These are phyloP conservation scores for Sinotaia quadrata DNA, from an alignment of 2,888 invertebrate species.

Conservation along the genomic window DNA sequence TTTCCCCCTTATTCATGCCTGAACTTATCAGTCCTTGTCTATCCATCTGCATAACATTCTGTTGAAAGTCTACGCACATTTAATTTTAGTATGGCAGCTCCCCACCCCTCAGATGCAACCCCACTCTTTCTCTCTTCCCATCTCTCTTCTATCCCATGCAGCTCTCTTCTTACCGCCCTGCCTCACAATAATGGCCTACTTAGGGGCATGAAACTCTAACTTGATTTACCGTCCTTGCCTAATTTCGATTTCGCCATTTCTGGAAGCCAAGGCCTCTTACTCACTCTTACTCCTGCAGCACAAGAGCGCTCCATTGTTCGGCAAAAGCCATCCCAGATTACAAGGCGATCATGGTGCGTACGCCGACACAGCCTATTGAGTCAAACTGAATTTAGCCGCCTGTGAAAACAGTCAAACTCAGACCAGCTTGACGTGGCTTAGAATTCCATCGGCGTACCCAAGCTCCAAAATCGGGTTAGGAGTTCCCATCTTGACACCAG, in stretches of 20 bases:
- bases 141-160: background rate
- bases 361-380: background rate
- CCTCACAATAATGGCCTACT: conserved; percentile 17
- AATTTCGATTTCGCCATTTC: background rate
- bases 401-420: conserved; percentile 21
- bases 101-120: background rate
- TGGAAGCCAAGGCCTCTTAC: background rate
- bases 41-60: too few relatives aligned
- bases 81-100: background rate
- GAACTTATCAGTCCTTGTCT: too few relatives aligned
- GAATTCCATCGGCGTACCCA: background rate
- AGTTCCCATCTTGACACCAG: conserved; percentile 1
- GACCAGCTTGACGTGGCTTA: background rate
- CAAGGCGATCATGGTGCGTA: conserved; percentile 11
- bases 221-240: conserved; percentile 1
- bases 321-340: conserved; percentile 21
- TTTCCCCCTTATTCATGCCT: too few relatives aligned
- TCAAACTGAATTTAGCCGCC: conserved; percentile 24
- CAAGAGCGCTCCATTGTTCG: too few relatives aligned
- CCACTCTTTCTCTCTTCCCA: background rate
- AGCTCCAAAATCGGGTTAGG: conserved; percentile 10
- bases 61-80: too few relatives aligned
- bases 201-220: conserved; percentile 10
- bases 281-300: too few relatives aligned
- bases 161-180: background rate